Percentiles rank a stretch among this genome's conserved stretches.
phyloP scores from a whole-genome alignment of 2,888 invertebrate genomes.

The Diaphora mendica region DNA sequence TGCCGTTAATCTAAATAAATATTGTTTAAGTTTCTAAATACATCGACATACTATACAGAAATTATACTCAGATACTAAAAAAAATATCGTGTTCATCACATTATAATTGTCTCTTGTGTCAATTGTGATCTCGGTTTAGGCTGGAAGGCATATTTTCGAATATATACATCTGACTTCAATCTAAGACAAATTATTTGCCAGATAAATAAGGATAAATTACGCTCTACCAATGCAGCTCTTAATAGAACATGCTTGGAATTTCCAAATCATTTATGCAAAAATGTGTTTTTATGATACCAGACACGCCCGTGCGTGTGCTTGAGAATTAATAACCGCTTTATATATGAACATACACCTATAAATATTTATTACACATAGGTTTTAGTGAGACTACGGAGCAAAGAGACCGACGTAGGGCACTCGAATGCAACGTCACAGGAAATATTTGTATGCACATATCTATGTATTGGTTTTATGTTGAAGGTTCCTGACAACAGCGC shows the following conservation, averaged over 20 bases:
- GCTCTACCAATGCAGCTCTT: neutral
- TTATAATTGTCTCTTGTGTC: no score
- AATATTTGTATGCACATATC: neutral
- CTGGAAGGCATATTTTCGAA: no score
- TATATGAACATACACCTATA: constrained; percentile 13
- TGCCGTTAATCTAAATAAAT: no score
- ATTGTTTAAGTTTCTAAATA: no score
- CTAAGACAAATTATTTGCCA: no score
- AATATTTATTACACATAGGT: constrained; percentile 11
- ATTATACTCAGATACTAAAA: no score
- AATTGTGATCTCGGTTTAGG: no score
- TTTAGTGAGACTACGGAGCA: neutral
- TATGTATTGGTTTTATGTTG: neutral
- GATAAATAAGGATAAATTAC: neutral
- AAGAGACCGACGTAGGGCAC: neutral
- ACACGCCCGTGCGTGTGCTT: constrained; percentile 33
- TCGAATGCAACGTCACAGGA: neutral
- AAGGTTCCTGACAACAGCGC: no score
- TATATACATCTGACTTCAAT: no score
- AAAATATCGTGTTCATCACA: no score
- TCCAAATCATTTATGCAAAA: constrained; percentile 39
- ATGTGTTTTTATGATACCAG: constrained; percentile 33
- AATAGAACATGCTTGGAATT: constrained; percentile 16
- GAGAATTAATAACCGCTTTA: constrained; percentile 26
- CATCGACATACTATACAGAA: no score